These are phyloP conservation scores for Eupeodes latifasciatus DNA, from an alignment of 2,888 invertebrate genomes.

Conservation along the genomic window DNA sequence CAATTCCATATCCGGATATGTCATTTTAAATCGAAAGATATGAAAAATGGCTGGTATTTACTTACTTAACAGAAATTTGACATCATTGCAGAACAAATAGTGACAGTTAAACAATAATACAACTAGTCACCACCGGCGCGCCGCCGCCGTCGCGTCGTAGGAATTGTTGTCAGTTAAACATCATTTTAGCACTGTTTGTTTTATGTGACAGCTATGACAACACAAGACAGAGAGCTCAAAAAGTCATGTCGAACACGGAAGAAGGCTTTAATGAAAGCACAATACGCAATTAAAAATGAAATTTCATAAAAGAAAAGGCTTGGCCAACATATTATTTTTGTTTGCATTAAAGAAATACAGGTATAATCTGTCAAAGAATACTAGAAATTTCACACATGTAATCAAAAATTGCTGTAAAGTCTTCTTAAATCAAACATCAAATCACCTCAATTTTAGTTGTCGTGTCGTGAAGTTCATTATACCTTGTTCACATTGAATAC, in stretches of 20 bases:
- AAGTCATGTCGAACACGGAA: not conserved
- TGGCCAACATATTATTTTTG: not conserved
- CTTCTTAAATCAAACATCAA: too few relatives aligned
- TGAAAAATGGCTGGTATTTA: not conserved
- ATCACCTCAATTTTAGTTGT: too few relatives aligned
- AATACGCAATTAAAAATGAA: not conserved
- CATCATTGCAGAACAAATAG: not conserved
- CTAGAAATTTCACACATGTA: too few relatives aligned
- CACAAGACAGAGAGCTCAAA: not conserved
- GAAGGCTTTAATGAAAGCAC: not conserved
- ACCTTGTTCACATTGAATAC: too few relatives aligned
- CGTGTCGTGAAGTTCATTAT: too few relatives aligned
- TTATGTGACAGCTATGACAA: not conserved
- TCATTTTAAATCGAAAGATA: slow-evolving; percentile 5
- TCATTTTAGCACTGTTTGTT: not conserved
- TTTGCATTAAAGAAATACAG: too few relatives aligned
- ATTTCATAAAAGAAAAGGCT: not conserved
- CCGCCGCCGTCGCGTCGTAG: too few relatives aligned
- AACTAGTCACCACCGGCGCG: too few relatives aligned
- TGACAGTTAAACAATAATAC: not conserved
- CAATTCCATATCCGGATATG: slow-evolving; percentile 62
- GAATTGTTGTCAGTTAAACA: not conserved
- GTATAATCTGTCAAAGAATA: too few relatives aligned
- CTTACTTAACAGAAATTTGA: not conserved
- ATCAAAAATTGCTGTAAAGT: too few relatives aligned